A percentile compares a stretch with the other conserved stretches of the same genome.
phyloP scores from a whole-genome alignment of 2,113 vertebrate genomes.

The Morone chrysops region DNA sequence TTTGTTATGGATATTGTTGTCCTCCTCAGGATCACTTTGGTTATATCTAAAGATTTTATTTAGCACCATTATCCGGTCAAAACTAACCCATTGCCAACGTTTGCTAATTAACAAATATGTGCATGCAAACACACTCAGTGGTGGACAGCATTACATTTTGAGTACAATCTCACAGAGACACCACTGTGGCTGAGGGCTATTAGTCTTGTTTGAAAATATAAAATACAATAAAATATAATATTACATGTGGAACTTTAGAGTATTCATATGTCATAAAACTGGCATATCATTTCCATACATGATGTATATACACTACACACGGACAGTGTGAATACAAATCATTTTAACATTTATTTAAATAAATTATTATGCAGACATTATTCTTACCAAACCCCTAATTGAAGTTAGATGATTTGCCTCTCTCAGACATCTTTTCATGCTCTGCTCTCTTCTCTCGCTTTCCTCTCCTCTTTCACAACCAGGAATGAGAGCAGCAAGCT shows the following conservation, averaged over 20 bases:
- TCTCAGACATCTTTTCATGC: background rate
- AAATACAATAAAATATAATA: background rate
- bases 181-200: background rate
- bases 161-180: background rate
- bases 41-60: background rate
- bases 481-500: background rate
- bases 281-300: background rate
- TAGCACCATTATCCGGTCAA: background rate
- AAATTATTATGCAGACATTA: background rate
- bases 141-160: background rate
- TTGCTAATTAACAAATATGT: background rate
- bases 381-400: background rate
- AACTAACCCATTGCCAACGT: background rate
- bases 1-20: background rate
- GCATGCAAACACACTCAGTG: background rate
- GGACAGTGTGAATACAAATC: background rate
- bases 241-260: background rate
- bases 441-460: background rate
- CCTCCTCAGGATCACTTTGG: background rate
- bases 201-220: too few relatives aligned
- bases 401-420: background rate
- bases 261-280: background rate
- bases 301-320: background rate
- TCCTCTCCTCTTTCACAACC: background rate
- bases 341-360: background rate